Evolutionary conservation across 2,113 vertebrate species (phyloP).

Genomic region (Crypturellus undulatus): DNA sequence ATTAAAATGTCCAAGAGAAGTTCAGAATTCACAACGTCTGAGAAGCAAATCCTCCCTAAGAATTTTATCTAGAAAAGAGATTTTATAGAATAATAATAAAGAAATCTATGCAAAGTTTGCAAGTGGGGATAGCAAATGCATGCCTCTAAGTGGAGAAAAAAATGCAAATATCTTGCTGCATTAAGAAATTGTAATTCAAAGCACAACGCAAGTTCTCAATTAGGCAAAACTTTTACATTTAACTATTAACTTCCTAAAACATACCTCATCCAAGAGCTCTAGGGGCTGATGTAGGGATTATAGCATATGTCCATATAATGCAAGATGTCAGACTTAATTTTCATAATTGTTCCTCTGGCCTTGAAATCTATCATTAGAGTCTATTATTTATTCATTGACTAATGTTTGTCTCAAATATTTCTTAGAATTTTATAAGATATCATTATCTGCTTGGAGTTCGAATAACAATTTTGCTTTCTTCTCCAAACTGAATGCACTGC

Average conservation of each 20-base stretch:
- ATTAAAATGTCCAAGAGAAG: not conserved
- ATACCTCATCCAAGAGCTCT: not conserved
- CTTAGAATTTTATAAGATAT: no score
- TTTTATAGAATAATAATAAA: not conserved
- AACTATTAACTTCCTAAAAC: not conserved
- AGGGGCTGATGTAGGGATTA: not conserved
- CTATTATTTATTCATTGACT: no score
- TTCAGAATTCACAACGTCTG: not conserved
- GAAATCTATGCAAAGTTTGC: not conserved
- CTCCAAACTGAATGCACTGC: not conserved
- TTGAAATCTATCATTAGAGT: not conserved
- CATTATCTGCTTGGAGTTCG: no score
- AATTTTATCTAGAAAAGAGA: not conserved
- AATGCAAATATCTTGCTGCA: fast-evolving
- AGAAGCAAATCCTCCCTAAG: not conserved
- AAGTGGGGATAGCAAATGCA: not conserved
- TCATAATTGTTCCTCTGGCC: not conserved
- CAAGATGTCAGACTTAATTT: not conserved
- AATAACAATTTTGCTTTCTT: not conserved
- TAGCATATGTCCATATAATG: not conserved
- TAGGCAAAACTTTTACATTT: not conserved
- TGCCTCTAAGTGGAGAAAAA: not conserved
- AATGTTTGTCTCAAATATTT: no score
- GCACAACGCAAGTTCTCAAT: not conserved
- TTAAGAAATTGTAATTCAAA: not conserved